Base-by-base conservation (phyloP, 2,113 vertebrate species). In the Paradisaea rubra region DNA sequence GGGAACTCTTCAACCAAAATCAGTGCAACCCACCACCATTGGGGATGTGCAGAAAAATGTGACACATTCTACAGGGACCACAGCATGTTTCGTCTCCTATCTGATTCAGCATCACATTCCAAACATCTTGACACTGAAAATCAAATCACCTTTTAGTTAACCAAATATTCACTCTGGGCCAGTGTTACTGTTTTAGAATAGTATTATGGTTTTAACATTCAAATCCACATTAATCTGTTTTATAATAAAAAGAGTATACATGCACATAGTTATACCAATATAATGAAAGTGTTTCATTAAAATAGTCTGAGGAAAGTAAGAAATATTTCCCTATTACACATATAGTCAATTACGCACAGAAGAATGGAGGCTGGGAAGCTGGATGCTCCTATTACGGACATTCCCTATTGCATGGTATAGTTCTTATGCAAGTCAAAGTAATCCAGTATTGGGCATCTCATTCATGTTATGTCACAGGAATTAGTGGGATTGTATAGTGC, bases 21-120 rank as follows among this genome's bases (percentile, higher is more conserved):
- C 4, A 49, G 9, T 8, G 14, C 10, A 41, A 44, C 3, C 10
- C 33, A 78, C 2, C 3, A 10, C 2, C 6, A 18, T 13, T 37
- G 41, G 5, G 7, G 25, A 33, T 2, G 2, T 10, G 44, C 2
- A 33, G 30, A 56, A 81, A 10, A 72, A 52, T 17, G 4, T 44
- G 8, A 8, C 13, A 22, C 3, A 39, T 78, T 17, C 22, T 23
- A n/a, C 0, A 2, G 20, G 39, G 9, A 79, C 8, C 35, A 61
- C 28, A n/a, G 7, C 9, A 18, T 13, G 1, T 78, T 54, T 7
- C 7, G 35, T 16, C 2, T 17, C 3, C 11, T 37, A 4, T 42
- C 9, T 45, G 21, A 30, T 59, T 13, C 23, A 35, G 4, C 22
- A 35, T 6, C 19, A 61, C 7, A 44, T 73, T 69, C 86, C 45